These are phyloP conservation scores for Lepetodrilus schrolli DNA, from an alignment of 2,888 invertebrate genomes.

Conservation along the genomic window DNA sequence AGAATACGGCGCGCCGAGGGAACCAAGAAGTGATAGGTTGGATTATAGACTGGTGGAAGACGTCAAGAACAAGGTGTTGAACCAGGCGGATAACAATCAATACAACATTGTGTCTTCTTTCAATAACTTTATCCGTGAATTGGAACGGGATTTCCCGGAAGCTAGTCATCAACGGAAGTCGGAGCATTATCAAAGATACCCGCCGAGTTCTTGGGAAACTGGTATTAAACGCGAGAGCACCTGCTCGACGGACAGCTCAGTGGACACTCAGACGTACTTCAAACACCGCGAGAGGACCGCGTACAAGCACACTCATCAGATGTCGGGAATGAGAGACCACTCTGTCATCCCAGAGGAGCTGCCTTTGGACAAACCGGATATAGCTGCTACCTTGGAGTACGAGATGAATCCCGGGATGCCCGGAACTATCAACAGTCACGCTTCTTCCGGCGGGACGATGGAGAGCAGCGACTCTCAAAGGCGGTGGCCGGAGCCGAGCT, in stretches of 20 bases:
- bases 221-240: slow-evolving; percentile 50
- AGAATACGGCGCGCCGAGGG: not conserved
- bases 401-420: slow-evolving; percentile 27
- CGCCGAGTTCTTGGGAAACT: not conserved
- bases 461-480: slow-evolving; percentile 37
- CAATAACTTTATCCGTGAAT: slow-evolving; percentile 53
- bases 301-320: slow-evolving; percentile 24
- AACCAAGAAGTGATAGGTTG: slow-evolving; percentile 5
- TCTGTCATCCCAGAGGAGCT: slow-evolving; percentile 45
- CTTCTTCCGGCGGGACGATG: slow-evolving; percentile 30
- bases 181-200: not conserved
- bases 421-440: slow-evolving; percentile 34
- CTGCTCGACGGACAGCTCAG: slow-evolving; percentile 60
- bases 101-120: slow-evolving; percentile 46
- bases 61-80: slow-evolving; percentile 43
- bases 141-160: slow-evolving; percentile 50
- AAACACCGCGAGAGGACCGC: slow-evolving; percentile 48
- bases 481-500: slow-evolving; percentile 51
- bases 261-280: slow-evolving; percentile 52
- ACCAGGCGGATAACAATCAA: slow-evolving; percentile 40
- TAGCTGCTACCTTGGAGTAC: slow-evolving; percentile 27
- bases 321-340: slow-evolving; percentile 4
- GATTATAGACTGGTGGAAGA: slow-evolving; percentile 42
- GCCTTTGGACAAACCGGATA: not conserved
- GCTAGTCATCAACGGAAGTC: slow-evolving; percentile 1